Base-by-base conservation (phyloP, 2,113 vertebrate genomes). In the Carollia perspicillata region DNA sequence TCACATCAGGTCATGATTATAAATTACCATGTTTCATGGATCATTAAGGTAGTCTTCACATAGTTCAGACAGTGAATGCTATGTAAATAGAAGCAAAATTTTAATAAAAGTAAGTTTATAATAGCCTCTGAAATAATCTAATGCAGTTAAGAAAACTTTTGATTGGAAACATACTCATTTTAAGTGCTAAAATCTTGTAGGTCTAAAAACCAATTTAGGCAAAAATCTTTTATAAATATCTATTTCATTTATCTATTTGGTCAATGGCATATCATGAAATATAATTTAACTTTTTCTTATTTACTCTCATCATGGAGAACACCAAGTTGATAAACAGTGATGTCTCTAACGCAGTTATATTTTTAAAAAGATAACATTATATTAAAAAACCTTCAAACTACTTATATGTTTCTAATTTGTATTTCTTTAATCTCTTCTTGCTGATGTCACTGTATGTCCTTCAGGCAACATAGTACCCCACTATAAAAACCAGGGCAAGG, bases 51-150 rank as follows among this genome's bases (percentile, higher is more conserved):
- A 88, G 35, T 79, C 37, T 86, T 92, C 49, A 89, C n/a, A 92
- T 4, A 68, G 33, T 2, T 84, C 42, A 71, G 18, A 33, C 2
- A 13, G 40, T 53, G 8, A 77, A 85, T 22, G 13, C 72, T 72
- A 91, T 58, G 9, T 55, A 95, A 55, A 91, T 33, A 85, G 22
- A 84, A 71, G 68, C 26, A 63, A 84, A 72, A 63, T 89, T 94
- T 87, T 35, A 71, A 94, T 26, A 93, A 77, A 93, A 87, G 22
- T 53, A 94, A 86, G 26, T 96, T 49, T 42, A 77, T 37, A 87
- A 69, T 55, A n/a, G 7, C 44, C 47, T 75, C 33, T 44, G 55
- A 90, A 79, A 80, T 87, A 60, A 85, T 68, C 44, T 42, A 74
- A 37, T 30, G 18, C 11, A 40, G 69, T 16, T 75, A 97, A 94